Evolutionary conservation across 2,888 invertebrate genomes (phyloP), one percentile per base, ranked within the genome.

Genomic region (Oegoconia quadripuncta): DNA sequence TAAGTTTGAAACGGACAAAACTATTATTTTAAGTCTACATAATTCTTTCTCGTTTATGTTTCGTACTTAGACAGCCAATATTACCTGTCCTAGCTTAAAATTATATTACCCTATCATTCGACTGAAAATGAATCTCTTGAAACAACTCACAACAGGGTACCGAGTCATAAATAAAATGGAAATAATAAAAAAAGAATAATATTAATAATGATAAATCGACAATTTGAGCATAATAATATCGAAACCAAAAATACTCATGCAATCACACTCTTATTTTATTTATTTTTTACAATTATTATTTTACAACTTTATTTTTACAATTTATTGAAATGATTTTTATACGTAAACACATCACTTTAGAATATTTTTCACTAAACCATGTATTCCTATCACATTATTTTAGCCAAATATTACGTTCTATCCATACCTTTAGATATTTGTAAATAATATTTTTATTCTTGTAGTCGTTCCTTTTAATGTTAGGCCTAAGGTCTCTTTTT

Each of bases 391-490:
- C 73, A 77, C 75, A 71, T 42, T 23, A 39, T 75, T 79, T 80
- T 86, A 87, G 83, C 84, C 86, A 87, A 87, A 86, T 82, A 81
- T 82, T 83, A 78, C 61, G 64, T 86, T 83, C 64, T 73, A 77
- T 64, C 69, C 69, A 55, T 77, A 76, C 51, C 51, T 64, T 71
- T 80, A 79, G 68, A 64, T 77, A 74, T 75, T 69, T 84, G 82
- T 84, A 84, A 74, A 86, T 83, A 82, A 70, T 77, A 72, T 65
- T 73, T 79, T 80, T 80, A 80, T 79, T 82, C 72, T 74, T 71
- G 78, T 84, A 81, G 80, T 72, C 58, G 71, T 79, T 81, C 72
- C 74, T 81, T 83, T 64, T 74, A 73, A 69, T 60, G 64, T 66
- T 81, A 81, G 80, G 68, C 79, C 82, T 81, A 78, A 81, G 82